Evolutionary conservation across 2,888 invertebrate genomes (phyloP), one percentile per base, ranked within the genome.

Genomic region (Elysia crispata): DNA sequence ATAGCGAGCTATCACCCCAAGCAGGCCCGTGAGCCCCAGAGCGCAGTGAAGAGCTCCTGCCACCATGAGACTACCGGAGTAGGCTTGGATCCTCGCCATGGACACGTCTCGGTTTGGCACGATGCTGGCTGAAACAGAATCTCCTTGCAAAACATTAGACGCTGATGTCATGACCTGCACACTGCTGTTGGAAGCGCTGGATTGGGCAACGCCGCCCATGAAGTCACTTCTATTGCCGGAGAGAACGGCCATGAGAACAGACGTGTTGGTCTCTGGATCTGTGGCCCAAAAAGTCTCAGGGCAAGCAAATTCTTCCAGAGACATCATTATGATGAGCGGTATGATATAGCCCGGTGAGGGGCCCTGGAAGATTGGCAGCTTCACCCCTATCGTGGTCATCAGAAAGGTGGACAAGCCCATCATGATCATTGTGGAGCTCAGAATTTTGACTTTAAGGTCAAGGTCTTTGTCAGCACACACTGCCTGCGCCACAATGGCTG

Each of bases 61-160:
- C 23, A 86, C 67, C 83, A 89, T 87, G 41, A 89, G 81, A 64
- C 87, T 87, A n/a, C 89, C 88, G 62, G 86, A 84, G 41, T 87
- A 78, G 85, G 88, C 82, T 11, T 85, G 83, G 20, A 83, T 69
- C 62, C 79, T 79, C 1, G 31, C 66, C 1, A 33, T 1, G 1
- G 60, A 54, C 25, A 79, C 23, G 15, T 79, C 74, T 13, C n/a
- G 23, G 30, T 76, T 76, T 11, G 18, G 33, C 8, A 80, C 57
- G 0, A 80, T 0, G 0, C 50, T 70, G 31, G 30, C 69, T 33
- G 74, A 75, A 3, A 1, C 33, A 30, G 11, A n/a, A 31, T 31
- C 30, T 69, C 11, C n/a, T 3, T 15, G 33, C 20, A 30, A n/a
- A 28, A 11, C 54, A 30, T 72, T 18, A 28, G 54, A 41, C 3